A percentile compares a stretch with the other conserved stretches of the same genome.
These are phyloP conservation scores for Caenorhabditis wallacei DNA, from an alignment of 2,888 invertebrate genomes.

Conservation along the genomic window DNA sequence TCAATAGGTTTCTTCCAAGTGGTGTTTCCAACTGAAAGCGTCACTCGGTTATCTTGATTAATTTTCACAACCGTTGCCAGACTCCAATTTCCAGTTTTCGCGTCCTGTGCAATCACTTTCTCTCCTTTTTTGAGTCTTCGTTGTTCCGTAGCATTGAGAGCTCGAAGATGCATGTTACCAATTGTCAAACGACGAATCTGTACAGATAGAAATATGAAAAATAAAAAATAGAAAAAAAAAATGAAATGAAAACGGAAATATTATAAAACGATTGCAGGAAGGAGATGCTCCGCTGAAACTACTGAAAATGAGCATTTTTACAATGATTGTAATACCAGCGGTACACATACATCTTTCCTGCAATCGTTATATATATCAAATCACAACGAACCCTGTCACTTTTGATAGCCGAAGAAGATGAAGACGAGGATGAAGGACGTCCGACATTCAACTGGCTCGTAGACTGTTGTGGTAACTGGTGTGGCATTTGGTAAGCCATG, in stretches of 20 bases:
- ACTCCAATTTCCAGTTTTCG: conserved; percentile 57
- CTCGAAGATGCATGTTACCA: conserved; percentile 44
- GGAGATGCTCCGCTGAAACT: neutral
- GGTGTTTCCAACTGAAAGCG: conserved; percentile 16
- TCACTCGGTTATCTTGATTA: conserved; percentile 20
- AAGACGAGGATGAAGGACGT: neutral
- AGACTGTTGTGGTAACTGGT: neutral
- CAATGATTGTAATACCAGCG: neutral
- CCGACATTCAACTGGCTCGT: too few relatives aligned
- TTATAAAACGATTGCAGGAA: conserved; percentile 18
- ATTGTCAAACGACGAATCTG: conserved; percentile 39
- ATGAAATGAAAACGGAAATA: neutral
- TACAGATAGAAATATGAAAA: neutral
- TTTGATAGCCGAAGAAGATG: neutral
- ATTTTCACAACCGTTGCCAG: conserved; percentile 35
- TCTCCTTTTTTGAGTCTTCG: conserved; percentile 19
- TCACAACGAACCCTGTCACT: neutral
- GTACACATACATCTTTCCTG: neutral
- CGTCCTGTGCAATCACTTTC: conserved; percentile 58
- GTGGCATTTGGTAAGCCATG: neutral
- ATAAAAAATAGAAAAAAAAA: conserved; percentile 1
- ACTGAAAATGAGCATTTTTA: neutral
- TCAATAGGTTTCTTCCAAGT: conserved; percentile 46
- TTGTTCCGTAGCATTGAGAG: conserved; percentile 27
- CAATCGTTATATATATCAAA: neutral